Evolutionary conservation across 2,888 invertebrate species (phyloP).

Genomic region (Lasioglossum morio): DNA sequence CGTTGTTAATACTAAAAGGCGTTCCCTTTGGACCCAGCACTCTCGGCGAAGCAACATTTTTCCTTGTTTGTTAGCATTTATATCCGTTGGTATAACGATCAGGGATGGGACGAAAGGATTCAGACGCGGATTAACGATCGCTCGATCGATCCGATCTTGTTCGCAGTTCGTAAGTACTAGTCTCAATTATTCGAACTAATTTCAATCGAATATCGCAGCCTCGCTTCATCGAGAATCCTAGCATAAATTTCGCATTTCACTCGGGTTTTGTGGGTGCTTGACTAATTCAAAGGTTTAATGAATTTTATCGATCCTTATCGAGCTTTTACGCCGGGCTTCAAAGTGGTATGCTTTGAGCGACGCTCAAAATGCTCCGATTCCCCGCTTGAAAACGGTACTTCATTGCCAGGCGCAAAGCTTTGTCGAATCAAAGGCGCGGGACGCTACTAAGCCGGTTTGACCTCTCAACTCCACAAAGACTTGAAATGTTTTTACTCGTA

Average conservation of each 20-base stretch:
- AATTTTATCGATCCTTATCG: slow-evolving; percentile 17
- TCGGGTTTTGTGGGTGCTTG: background rate
- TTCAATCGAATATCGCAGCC: slow-evolving; percentile 10
- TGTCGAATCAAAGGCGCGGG: slow-evolving; percentile 21
- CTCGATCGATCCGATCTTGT: background rate
- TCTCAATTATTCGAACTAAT: background rate
- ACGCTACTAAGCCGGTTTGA: background rate
- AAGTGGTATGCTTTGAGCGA: background rate
- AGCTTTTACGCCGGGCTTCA: slow-evolving; percentile 1
- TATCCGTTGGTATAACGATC: background rate
- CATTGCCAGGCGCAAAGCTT: slow-evolving; percentile 10
- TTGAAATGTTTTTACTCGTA: slow-evolving; percentile 9
- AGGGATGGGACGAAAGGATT: background rate
- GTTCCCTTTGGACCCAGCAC: background rate
- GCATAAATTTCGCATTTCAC: slow-evolving; percentile 8
- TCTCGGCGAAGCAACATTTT: background rate
- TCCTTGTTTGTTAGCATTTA: slow-evolving; percentile 4
- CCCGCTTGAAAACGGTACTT: slow-evolving; percentile 22
- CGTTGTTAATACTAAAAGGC: slow-evolving; percentile 29
- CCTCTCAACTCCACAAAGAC: background rate
- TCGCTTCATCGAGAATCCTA: background rate
- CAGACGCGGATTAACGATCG: background rate
- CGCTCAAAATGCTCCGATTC: slow-evolving; percentile 18
- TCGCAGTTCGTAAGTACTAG: background rate
- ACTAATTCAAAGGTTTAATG: slow-evolving; percentile 18